A percentile compares a stretch with the other conserved stretches of the same genome.
These are phyloP conservation scores for Poeciliopsis prolifica DNA, from an alignment of 2,113 vertebrate species.

Conservation along the genomic window DNA sequence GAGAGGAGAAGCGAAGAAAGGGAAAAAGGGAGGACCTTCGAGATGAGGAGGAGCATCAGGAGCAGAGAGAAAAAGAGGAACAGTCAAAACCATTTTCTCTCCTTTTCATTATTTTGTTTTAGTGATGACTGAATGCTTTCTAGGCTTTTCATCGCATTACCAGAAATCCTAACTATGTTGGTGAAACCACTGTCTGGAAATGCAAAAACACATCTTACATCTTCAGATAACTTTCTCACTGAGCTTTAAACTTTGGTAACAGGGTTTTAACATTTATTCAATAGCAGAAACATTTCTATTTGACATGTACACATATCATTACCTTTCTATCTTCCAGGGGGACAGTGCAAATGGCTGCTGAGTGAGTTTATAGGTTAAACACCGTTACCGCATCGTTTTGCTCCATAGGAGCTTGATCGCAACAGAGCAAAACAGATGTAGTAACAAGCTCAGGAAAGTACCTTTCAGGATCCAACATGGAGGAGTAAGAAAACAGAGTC, in stretches of 20 bases:
- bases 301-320: constrained; percentile 23
- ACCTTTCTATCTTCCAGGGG: constrained; percentile 9
- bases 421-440: neutral
- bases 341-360: constrained; percentile 4
- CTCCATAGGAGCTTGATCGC: neutral
- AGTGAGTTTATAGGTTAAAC: constrained; percentile 8
- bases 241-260: constrained; percentile 8
- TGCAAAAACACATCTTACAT: neutral
- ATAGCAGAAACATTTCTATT: constrained; percentile 26
- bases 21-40: constrained; percentile 45
- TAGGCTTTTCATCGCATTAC: constrained; percentile 9
- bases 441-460: neutral
- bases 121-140: constrained; percentile 5
- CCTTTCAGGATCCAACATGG: neutral
- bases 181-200: constrained; percentile 27
- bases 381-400: constrained; percentile 14
- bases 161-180: neutral
- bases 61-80: constrained; percentile 15
- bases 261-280: constrained; percentile 18
- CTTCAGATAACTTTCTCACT: constrained; percentile 27
- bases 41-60: constrained; percentile 57
- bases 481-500: neutral
- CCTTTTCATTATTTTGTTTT: constrained; percentile 16
- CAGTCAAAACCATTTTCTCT: constrained; percentile 7
- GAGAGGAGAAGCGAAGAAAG: constrained; percentile 42